Evolutionary conservation across 1,140 invertebrate species (phyloP).

Genomic region (Acromyrmex echinatior): DNA sequence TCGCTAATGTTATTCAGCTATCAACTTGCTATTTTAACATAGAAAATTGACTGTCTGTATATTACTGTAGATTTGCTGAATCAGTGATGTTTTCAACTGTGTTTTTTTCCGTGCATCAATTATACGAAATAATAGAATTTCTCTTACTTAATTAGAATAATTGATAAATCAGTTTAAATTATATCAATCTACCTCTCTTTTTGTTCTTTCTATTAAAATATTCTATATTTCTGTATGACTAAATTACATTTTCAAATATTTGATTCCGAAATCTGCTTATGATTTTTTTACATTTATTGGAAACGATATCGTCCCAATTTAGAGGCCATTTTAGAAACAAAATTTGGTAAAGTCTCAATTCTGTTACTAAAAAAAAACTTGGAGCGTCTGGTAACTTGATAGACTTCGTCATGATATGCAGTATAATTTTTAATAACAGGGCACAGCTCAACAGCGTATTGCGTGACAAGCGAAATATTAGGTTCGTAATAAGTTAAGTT

Average conservation of each 20-base stretch:
- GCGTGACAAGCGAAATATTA: slow-evolving; percentile 47
- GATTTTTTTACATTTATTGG: neutral
- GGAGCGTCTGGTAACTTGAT: neutral
- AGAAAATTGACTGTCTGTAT: no score
- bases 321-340: neutral
- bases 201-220: neutral
- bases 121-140: neutral
- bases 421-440: slow-evolving; percentile 55
- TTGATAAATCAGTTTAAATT: neutral
- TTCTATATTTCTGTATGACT: neutral
- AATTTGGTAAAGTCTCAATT: slow-evolving; percentile 26
- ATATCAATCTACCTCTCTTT: neutral
- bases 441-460: slow-evolving; percentile 1
- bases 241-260: neutral
- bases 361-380: neutral
- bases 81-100: no score
- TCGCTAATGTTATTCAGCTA: no score
- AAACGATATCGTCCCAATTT: neutral
- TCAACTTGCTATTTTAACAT: no score
- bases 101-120: no score
- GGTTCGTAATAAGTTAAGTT: slow-evolving; percentile 49
- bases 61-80: no score
- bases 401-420: slow-evolving; percentile 34
- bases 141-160: no score
- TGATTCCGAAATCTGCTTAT: neutral